phyloP scores from a whole-genome alignment of 2,797 vertebrate species.

The Hoplostethus atlanticus region DNA sequence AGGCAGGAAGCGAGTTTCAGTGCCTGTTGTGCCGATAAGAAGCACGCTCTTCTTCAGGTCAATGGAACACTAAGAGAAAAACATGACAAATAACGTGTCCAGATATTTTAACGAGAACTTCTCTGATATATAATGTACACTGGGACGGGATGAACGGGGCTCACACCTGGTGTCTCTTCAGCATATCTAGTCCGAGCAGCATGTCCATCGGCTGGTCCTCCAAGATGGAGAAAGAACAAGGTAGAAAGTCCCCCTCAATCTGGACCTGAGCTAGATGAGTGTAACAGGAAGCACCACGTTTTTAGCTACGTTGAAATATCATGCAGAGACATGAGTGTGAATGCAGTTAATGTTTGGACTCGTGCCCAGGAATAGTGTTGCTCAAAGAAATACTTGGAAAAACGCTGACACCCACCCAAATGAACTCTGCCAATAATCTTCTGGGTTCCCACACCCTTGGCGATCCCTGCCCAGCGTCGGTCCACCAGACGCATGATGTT shows the following conservation, averaged over 20 bases:
- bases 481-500: constrained; percentile 99
- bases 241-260: constrained; percentile 97
- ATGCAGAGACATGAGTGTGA: background rate
- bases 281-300: constrained; percentile 1
- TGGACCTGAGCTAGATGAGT: constrained; percentile 94
- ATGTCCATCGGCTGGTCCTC: constrained; percentile 99
- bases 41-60: constrained; percentile 97
- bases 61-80: constrained; percentile 90
- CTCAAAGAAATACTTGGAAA: background rate
- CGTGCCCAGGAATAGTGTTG: background rate
- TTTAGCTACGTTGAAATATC: background rate
- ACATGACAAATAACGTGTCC: constrained; percentile 3
- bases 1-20: constrained; percentile 94
- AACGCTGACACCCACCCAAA: constrained; percentile 85
- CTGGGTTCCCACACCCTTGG: constrained; percentile 98
- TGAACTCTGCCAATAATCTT: constrained; percentile 99
- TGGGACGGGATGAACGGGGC: constrained; percentile 2
- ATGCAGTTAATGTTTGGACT: background rate
- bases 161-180: constrained; percentile 98
- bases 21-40: constrained; percentile 95
- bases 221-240: constrained; percentile 97
- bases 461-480: constrained; percentile 97
- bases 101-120: background rate
- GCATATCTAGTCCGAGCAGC: constrained; percentile 98
- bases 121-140: background rate